phyloP scores from a whole-genome alignment of 2,113 vertebrate genomes.

The Nipponia nippon region DNA sequence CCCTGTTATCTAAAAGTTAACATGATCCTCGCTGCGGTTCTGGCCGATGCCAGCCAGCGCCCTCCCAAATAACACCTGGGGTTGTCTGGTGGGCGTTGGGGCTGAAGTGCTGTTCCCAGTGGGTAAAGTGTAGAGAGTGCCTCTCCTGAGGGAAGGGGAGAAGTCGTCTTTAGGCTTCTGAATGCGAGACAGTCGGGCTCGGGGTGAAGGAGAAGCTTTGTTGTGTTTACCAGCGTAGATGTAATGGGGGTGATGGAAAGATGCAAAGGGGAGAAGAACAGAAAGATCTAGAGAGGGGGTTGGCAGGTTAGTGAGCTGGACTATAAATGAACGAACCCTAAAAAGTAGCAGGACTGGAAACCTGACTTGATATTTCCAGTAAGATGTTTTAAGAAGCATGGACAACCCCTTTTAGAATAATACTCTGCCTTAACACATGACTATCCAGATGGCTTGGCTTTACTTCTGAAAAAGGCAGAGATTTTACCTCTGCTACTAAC shows the following conservation, averaged over 20 bases:
- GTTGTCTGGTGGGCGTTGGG: fast-evolving
- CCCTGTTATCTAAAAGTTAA: background rate
- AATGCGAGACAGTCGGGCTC: too few relatives aligned
- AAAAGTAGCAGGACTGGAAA: background rate
- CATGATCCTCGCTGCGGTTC: fast-evolving
- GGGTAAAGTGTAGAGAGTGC: background rate
- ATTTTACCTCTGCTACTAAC: background rate
- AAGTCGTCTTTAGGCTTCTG: background rate
- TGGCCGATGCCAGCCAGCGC: fast-evolving
- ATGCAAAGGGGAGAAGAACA: background rate
- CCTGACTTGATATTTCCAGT: background rate
- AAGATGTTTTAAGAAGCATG: background rate
- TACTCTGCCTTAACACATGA: background rate
- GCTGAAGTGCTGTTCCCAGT: background rate
- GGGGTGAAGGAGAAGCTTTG: background rate
- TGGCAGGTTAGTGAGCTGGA: background rate
- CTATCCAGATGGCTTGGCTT: background rate
- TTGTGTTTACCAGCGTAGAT: background rate
- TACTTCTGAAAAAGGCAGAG: background rate
- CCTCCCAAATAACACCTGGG: background rate
- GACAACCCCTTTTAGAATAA: background rate
- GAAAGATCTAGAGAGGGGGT: background rate
- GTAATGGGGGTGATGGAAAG: background rate
- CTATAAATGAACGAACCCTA: background rate
- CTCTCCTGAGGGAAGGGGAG: background rate